These are phyloP conservation scores for Bursaphelenchus mucronatus DNA, from an alignment of 1,140 invertebrate species.

Conservation along the genomic window DNA sequence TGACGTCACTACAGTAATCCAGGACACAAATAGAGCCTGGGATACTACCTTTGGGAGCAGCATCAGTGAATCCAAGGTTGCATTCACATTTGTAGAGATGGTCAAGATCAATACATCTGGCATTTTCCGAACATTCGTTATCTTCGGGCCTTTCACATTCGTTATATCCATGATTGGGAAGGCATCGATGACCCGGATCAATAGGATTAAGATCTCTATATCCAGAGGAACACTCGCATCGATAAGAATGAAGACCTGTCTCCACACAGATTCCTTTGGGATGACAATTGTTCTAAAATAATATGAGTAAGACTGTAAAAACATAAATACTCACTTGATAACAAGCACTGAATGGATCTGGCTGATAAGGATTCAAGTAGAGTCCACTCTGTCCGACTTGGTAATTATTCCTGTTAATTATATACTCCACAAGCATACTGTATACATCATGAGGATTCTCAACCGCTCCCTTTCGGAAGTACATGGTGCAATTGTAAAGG, in stretches of 20 bases:
- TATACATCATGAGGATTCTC: slow-evolving; percentile 54
- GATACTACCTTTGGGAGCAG: slow-evolving; percentile 47
- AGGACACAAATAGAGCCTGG: slow-evolving; percentile 55
- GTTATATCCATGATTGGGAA: slow-evolving; percentile 50
- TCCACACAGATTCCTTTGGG: slow-evolving; percentile 58
- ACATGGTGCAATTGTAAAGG: slow-evolving; percentile 56
- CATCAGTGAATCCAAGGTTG: slow-evolving; percentile 46
- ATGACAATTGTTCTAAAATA: slow-evolving; percentile 55
- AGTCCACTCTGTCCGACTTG: slow-evolving; percentile 56
- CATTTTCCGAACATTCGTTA: slow-evolving; percentile 56
- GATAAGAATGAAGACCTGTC: slow-evolving; percentile 52
- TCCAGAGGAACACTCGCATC: slow-evolving; percentile 46
- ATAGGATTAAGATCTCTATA: slow-evolving; percentile 54
- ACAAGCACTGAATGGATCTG: slow-evolving; percentile 58
- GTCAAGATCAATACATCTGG: slow-evolving; percentile 55
- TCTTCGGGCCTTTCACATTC: slow-evolving; percentile 56
- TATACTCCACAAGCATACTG: slow-evolving; percentile 49
- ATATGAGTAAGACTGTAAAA: slow-evolving; percentile 1
- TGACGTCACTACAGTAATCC: slow-evolving; percentile 58
- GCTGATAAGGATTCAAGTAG: slow-evolving; percentile 56
- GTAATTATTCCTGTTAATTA: slow-evolving; percentile 55
- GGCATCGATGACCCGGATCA: slow-evolving; percentile 46
- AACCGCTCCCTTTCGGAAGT: slow-evolving; percentile 58
- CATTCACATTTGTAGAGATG: slow-evolving; percentile 59
- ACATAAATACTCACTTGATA: slow-evolving; percentile 46